Evolutionary conservation across 2,888 invertebrate genomes (phyloP), one percentile per base, ranked within the genome.

Genomic region (Pachycephus smyrnensis): DNA sequence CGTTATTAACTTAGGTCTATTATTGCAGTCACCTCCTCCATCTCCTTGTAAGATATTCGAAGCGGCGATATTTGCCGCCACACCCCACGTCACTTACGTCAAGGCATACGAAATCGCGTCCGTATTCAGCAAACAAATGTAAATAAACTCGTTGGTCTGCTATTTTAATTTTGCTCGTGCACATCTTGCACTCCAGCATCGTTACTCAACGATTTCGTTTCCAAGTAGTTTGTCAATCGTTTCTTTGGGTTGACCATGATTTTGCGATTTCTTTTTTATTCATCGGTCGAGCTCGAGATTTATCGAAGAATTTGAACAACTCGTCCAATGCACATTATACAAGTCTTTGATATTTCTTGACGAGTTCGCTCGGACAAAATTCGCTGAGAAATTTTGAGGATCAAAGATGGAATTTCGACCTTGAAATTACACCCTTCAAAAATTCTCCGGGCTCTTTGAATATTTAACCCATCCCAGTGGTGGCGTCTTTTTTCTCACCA

Each of bases 151-250:
- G 71, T 71, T 32, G 11, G 32, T 32, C 71, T 12, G 31, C 71
- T 71, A 71, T 71, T 71, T 31, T 71, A 71, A 71, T 71, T 71
- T 71, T 15, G 31, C 32, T 71, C 71, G 12, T 71, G 71, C 71
- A 71, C 31, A 71, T 71, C 71, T 31, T 32, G 12, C 71, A 55
- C 55, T 55, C 55, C 55, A 55, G 23, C 2, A 55, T 55, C 55
- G 23, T 23, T 23, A 23, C 55, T 23, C 55, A 55, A 23, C 55
- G 23, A 23, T 55, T 23, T 55, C 55, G 23, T 23, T 55, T 23
- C 2, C 55, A 55, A 9, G 55, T 6, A 23, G 55, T 23, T 23
- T 9, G 23, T 9, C 9, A 55, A 23, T 15, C 15, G 4, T 40
- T 15, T 23, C 15, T 23, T 23, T 9, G 23, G 4, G 15, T 40